phyloP scores from a whole-genome alignment of 1,140 invertebrate genomes.

The Panagrolaimus sp. region DNA sequence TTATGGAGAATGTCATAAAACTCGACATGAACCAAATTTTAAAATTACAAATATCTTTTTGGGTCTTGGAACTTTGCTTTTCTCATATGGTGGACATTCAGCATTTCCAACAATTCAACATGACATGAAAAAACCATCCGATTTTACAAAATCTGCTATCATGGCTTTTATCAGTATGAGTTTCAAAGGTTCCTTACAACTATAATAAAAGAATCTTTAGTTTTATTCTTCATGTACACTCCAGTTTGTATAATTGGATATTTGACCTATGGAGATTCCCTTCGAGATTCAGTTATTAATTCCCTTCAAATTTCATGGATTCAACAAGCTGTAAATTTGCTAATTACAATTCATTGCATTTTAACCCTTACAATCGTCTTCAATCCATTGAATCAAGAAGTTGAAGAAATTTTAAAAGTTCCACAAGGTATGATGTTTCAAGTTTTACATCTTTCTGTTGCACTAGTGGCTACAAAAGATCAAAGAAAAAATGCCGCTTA shows the following conservation, averaged over 20 bases:
- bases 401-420: constrained; percentile 54
- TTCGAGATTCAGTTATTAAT: constrained; percentile 55
- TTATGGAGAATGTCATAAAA: constrained; percentile 31
- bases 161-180: constrained; percentile 60
- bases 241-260: constrained; percentile 52
- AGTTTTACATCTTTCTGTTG: too few relatives aligned
- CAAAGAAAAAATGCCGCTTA: too few relatives aligned
- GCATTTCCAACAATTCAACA: constrained; percentile 63
- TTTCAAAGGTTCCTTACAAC: too few relatives aligned
- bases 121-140: constrained; percentile 61
- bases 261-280: constrained; percentile 51
- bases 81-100: constrained; percentile 62
- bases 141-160: constrained; percentile 61
- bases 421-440: too few relatives aligned
- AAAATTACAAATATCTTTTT: constrained; percentile 51
- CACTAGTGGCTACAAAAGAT: too few relatives aligned
- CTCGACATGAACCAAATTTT: constrained; percentile 40
- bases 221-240: constrained; percentile 48
- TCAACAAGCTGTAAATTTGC: constrained; percentile 50
- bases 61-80: constrained; percentile 61
- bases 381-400: constrained; percentile 60
- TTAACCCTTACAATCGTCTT: constrained; percentile 59
- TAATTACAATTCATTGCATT: constrained; percentile 60
- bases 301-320: constrained; percentile 50
- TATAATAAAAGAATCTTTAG: constrained; percentile 38